Base-by-base conservation (phyloP, 2,888 invertebrate species). In the Trichogramma dendrolimi region DNA sequence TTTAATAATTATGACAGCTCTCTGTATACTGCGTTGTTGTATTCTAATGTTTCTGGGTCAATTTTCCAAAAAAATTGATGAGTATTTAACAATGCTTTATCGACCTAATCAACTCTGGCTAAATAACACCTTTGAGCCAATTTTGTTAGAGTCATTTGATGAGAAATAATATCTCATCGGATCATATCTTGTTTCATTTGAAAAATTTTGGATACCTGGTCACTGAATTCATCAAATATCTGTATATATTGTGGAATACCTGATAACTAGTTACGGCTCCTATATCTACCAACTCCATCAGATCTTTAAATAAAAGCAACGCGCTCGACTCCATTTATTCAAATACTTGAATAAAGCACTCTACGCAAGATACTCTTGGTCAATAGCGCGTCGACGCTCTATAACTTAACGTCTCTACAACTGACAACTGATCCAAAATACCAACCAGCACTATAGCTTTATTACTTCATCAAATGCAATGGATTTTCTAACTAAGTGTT, bases 361-460 rank as follows among this genome's bases (percentile, higher is more conserved):
- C 98, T 97, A 99, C 98, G 38, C n/a, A n/a, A 99, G 86, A 80
- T 99, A 99, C 81, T 99, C 98, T 82, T 99, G 98, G 0, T 99
- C 97, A 65, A 99, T 98, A 0, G 96, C n/a, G n/a, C n/a, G n/a
- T n/a, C n/a, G n/a, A n/a, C n/a, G n/a, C n/a, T n/a, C n/a, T n/a
- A n/a, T n/a, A n/a, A n/a, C n/a, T n/a, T n/a, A n/a, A n/a, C 93
- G 81, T 99, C 99, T 66, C 94, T 83, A 76, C 99, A 99, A 78
- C 96, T 96, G 58, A 99, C 98, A 27, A 95, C 96, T 99, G 99
- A 78, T 99, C 99, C 75, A 98, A 82, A 68, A 99, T 96, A 5
- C 96, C 96, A 0, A 98, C 97, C 71, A 99, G 82, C 63, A 99
- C 96, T n/a, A n/a, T 65, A 90, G 82, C 85, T 92, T 90, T 70